A percentile compares a stretch with the other conserved stretches of the same genome.
These are phyloP conservation scores for Hippoglossus stenolepis DNA, from an alignment of 2,113 vertebrate genomes.

Conservation along the genomic window DNA sequence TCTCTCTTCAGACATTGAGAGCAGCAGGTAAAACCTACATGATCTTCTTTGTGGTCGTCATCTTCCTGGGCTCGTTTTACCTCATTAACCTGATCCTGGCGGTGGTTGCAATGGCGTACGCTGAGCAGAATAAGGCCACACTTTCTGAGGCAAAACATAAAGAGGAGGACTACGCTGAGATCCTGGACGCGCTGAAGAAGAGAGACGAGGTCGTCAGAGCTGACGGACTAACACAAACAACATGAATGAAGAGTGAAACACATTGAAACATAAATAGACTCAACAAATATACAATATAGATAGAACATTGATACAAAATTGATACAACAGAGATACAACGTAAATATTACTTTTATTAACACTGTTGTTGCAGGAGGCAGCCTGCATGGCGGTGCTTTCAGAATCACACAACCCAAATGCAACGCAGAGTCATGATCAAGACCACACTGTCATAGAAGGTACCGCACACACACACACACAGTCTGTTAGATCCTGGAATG, in stretches of 20 bases:
- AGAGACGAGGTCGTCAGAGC: slow-evolving; percentile 84
- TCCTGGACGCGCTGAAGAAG: slow-evolving; percentile 89
- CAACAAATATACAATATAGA: no score
- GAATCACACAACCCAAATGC: slow-evolving; percentile 8
- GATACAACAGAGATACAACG: no score
- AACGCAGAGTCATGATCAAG: background rate
- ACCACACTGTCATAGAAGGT: slow-evolving; percentile 42
- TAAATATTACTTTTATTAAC: background rate
- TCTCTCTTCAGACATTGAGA: slow-evolving; percentile 86
- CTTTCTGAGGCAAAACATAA: slow-evolving; percentile 89
- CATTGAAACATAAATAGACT: background rate
- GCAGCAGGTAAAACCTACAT: slow-evolving; percentile 96
- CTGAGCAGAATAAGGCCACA: slow-evolving; percentile 91
- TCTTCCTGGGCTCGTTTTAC: slow-evolving; percentile 97
- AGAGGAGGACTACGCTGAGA: slow-evolving; percentile 90
- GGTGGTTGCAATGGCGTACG: slow-evolving; percentile 96
- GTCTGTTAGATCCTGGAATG: background rate
- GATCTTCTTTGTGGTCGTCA: slow-evolving; percentile 95
- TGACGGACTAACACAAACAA: background rate
- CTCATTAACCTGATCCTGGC: slow-evolving; percentile 97
- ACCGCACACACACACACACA: background rate
- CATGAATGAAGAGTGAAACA: background rate
- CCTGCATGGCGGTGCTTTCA: background rate
- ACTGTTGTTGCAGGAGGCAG: slow-evolving; percentile 25
- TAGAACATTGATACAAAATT: no score